Evolutionary conservation across 2,888 invertebrate genomes (phyloP), one percentile per base, ranked within the genome.

Genomic region (Andricus curvator): DNA sequence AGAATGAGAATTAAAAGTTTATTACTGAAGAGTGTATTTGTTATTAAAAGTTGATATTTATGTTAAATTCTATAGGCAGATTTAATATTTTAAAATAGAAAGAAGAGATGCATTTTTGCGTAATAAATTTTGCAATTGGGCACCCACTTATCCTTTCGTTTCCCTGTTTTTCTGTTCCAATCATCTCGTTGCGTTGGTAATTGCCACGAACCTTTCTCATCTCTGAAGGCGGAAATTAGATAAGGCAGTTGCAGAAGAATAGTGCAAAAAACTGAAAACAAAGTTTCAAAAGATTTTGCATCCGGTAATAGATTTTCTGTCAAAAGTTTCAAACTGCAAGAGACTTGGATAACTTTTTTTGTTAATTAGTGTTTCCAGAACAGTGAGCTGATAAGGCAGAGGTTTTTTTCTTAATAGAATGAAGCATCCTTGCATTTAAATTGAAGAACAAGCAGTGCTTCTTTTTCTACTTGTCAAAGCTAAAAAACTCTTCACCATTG

Each of bases 91-190:
- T 37, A 15, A 37, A 66, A n/a, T n/a, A 37, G 37, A 41, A 66
- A 67, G 37, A n/a, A 1, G 33, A n/a, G 11, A n/a, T 37, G 37
- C 11, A 41, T 33, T 67, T 62, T 67, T 37, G n/a, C 9, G 17
- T 65, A n/a, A 67, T 67, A 37, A 11, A 67, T 67, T 67, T 67
- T 67, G 22, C 22, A 66, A n/a, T 66, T 66, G 66, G 3, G 11
- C 37, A n/a, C 66, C 22, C 37, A 66, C n/a, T 66, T 66, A 66
- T 37, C n/a, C 37, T 37, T 66, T 65, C 33, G 33, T 37, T 37
- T 41, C 41, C 22, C 13, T n/a, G 11, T 66, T 66, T 22, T 4
- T 20, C n/a, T 37, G 33, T 65, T 22, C 41, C 41, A 41, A 41
- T 37, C 20, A 66, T 66, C 66, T 66, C 66, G 5, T 66, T 66